phyloP scores from a whole-genome alignment of 2,113 vertebrate genomes.

The Callaeas wilsoni region DNA sequence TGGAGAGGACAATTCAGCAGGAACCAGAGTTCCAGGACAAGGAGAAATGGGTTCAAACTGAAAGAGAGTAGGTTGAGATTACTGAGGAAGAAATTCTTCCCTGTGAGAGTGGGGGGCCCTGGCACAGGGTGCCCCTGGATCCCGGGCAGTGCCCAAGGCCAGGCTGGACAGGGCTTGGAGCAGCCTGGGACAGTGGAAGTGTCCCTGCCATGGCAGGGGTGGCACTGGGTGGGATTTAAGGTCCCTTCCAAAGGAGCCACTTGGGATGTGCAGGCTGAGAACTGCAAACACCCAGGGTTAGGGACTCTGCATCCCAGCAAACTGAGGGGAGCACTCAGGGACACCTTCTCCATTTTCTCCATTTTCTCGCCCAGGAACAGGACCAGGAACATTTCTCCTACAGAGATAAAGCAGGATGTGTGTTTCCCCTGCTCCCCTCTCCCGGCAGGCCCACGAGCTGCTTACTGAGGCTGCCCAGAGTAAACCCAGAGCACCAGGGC shows the following conservation, averaged over 20 bases:
- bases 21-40: neutral
- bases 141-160: neutral
- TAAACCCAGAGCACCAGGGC: neutral
- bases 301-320: neutral
- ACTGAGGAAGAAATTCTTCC: neutral
- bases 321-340: neutral
- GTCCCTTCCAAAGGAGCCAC: neutral
- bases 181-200: neutral
- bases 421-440: neutral
- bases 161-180: neutral
- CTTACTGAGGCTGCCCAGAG: neutral
- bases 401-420: neutral
- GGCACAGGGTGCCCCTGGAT: neutral
- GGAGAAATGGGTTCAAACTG: neutral
- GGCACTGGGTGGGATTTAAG: neutral
- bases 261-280: neutral
- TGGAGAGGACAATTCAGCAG: neutral
- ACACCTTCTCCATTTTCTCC: neutral
- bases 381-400: neutral
- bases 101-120: neutral
- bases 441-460: neutral
- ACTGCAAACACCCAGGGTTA: neutral
- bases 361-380: neutral
- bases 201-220: neutral
- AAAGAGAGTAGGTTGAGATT: neutral